These are phyloP conservation scores for Melanotaenia duboulayi DNA, from an alignment of 2,113 vertebrate genomes.

Conservation along the genomic window DNA sequence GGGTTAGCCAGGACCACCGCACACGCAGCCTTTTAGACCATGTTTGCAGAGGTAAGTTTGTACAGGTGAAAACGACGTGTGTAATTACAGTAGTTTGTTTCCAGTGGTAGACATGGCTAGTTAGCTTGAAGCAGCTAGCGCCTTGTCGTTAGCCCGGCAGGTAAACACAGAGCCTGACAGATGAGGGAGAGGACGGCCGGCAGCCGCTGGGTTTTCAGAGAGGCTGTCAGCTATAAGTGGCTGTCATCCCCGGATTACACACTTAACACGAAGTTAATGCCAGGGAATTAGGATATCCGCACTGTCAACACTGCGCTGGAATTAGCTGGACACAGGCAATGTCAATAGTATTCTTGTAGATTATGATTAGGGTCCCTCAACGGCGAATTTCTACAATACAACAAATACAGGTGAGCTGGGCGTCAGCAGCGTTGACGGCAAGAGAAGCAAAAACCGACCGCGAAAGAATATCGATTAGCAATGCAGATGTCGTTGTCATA, in stretches of 20 bases:
- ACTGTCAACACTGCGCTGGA: slow-evolving; percentile 54
- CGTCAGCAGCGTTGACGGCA: slow-evolving; percentile 16
- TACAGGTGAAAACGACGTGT: background rate
- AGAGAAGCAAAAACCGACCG: background rate
- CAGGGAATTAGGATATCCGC: slow-evolving; percentile 44
- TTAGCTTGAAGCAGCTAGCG: slow-evolving; percentile 64
- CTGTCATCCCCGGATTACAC: slow-evolving; percentile 72
- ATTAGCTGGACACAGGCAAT: slow-evolving; percentile 54
- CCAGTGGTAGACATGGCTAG: slow-evolving; percentile 45
- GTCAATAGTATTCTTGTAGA: slow-evolving; percentile 53
- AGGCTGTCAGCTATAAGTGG: slow-evolving; percentile 55
- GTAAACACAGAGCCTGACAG: slow-evolving; percentile 73
- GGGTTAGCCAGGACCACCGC: slow-evolving; percentile 73
- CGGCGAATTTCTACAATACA: slow-evolving; percentile 36
- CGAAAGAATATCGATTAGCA: background rate
- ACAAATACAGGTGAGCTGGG: slow-evolving; percentile 69
- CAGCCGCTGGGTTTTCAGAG: slow-evolving; percentile 36
- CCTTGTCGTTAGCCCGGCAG: slow-evolving; percentile 58
- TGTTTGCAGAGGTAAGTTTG: slow-evolving; percentile 85
- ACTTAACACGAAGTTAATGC: slow-evolving; percentile 67
- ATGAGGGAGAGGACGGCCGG: slow-evolving; percentile 34
- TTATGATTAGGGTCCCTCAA: slow-evolving; percentile 56
- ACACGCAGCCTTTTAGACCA: slow-evolving; percentile 76
- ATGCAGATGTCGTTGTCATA: background rate
- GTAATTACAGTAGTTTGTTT: slow-evolving; percentile 51